Evolutionary conservation across 2,888 invertebrate genomes (phyloP), one percentile per base, ranked within the genome.

Genomic region (Creontiades dilutus): DNA sequence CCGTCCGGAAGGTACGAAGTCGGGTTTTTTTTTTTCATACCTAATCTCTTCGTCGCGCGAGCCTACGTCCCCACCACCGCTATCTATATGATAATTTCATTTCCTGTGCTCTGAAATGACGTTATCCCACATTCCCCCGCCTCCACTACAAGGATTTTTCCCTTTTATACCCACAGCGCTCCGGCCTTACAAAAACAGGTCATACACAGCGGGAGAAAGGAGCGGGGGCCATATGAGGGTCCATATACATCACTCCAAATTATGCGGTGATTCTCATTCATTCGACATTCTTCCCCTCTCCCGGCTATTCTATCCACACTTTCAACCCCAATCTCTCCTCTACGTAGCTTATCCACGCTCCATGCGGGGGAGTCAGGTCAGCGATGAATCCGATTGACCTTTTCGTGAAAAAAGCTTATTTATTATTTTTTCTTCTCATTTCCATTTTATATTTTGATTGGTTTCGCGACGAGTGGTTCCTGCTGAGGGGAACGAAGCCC

Each of bases 51-150:
- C 68, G 23, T 4, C 23, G 68, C 23, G 27, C 68, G 68, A 68
- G 68, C 68, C 68, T 12, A 19, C 68, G 23, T 23, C 68, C 68
- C 23, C 19, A n/a, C 23, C 68, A 47, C 46, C 47, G 78, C 78
- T 46, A 78, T 78, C 78, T 78, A 78, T 78, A 78, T 78, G 78
- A 78, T 78, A 78, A 78, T 78, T 78, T 78, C 78, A 78, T 78
- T 78, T 78, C 78, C 68, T 11, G 12, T 23, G 68, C 9, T 13
- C 68, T 19, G 23, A 23, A 68, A 68, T 23, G 68, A 68, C 68
- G 68, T 2, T 68, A 68, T n/a, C 11, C 68, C 68, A 68, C 68
- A 68, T 68, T 23, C 27, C 68, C 68, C 68, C 23, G 23, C 68
- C 27, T n/a, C 68, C 68, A 68, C 23, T 23, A 68, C 23, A 3